Base-by-base conservation (phyloP, 2,113 vertebrate species). In the Tiliqua scincoides region DNA sequence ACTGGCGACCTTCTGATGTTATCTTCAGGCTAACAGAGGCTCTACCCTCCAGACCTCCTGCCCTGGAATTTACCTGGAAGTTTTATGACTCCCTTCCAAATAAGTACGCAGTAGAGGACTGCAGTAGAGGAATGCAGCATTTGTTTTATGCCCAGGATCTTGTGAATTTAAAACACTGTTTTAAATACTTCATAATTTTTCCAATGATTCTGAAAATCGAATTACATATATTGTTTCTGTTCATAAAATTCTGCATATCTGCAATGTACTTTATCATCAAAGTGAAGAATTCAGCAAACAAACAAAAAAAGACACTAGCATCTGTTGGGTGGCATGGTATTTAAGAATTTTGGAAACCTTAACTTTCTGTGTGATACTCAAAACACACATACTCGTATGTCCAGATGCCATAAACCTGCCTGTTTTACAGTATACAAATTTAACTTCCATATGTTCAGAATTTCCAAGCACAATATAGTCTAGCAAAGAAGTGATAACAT, bases 321-420 rank as follows among this genome's bases (percentile, higher is more conserved):
- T 67, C 43, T 81, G 62, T 68, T 81, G 37, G 48, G 43, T 82
- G 79, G 48, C 65, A 82, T 82, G 59, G 70, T 82, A 17, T 83
- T 61, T 20, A 72, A 72, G 68, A 40, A 83, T 59, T 72, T 37
- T 82, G n/a, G 30, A 82, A 70, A 70, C 30, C 30, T 81, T 32
- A 79, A 35, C 40, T 71, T 65, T 70, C n/a, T 57, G 48, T 48
- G 11, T 59, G 27, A 48, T 32, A 71, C 35, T 32, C 72, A 40
- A 35, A 59, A 61, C 54, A 83, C 54, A 73, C 67, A 52, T 65
- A 6, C 43, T 82, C 32, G 57, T 82, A n/a, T n/a, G 35, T 71
- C 35, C 59, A 61, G 37, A 62, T 61, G 62, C 54, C 35, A 73
- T 37, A 73, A 73, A 73, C 68, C 68, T 59, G 32, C 57, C 35